Evolutionary conservation across 53 echinoderm and acorn worm genomes (phyloP), one percentile per base, ranked within the genome.

Genomic region (Arbacia lixula): DNA sequence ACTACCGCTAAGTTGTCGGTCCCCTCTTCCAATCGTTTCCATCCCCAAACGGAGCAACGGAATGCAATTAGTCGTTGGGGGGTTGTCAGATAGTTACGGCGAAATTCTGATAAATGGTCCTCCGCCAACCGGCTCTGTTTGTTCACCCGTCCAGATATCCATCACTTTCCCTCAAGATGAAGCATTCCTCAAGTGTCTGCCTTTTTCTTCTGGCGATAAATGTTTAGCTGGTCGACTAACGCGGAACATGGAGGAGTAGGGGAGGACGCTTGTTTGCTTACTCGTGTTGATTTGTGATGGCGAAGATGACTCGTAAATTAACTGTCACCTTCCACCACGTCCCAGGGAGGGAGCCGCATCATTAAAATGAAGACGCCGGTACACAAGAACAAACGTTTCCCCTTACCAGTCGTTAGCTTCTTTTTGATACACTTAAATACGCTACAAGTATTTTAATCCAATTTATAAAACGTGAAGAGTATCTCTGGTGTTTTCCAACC

Each of bases 21-120:
- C 41, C 10, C 46, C 14, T 40, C 49, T 14, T 19, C 58, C 58
- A 21, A 20, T 16, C 21, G 17, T 19, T 57, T 19, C 5, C 5
- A 21, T 6, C 12, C 21, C 72, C 22, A 14, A 49, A 20, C 27
- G 43, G 39, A 46, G 43, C 72, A 49, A 72, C 43, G 72, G 72
- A 72, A 72, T 72, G 72, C 72, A 49, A 72, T 72, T 72, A 72
- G 72, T 72, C 46, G 43, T 17, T 21, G 3, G 24, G 14, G 29
- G 49, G 49, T 49, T 72, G 72, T 72, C 72, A 72, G 46, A 72
- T 72, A 72, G 72, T 30, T 43, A 72, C 72, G 39, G 10, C 29
- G 16, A 21, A 30, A 72, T 72, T 72, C 72, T 72, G 72, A 72
- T 72, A 72, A 72, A 72, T 49, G 72, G 50, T 21, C 72, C 50